Evolutionary conservation across 2,888 invertebrate genomes (phyloP), one percentile per base, ranked within the genome.

Genomic region (Parasteatoda lunata): DNA sequence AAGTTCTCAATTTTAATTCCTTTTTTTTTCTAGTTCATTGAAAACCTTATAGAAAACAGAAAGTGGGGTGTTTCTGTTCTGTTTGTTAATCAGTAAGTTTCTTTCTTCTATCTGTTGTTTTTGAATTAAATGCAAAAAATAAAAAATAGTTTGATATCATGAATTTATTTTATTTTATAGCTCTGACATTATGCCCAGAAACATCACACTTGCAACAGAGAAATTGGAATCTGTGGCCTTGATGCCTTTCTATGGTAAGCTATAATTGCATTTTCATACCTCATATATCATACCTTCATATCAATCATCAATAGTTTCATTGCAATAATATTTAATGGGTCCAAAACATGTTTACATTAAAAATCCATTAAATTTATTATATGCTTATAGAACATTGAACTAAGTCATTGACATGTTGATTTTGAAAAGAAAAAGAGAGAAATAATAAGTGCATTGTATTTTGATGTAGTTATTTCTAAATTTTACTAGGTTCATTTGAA

Each of bases 31-130:
- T 89, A 94, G 90, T 98, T 94, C 91, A 92, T 99, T 8, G 93
- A 94, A 90, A 95, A 97, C 90, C 92, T 99, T 77, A 94, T 96
- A 52, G 95, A 96, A 90, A 93, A 94, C 69, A 94, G 99, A 90
- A 95, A 96, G 91, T 99, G 99, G 99, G 99, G 99, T 11, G 96
- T 97, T 65, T 97, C 98, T 9, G 97, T 98, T 11, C 93, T 99
- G 0, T 95, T 99, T 92, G 94, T 99, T 78, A 97, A 99, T 92
- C 95, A 95, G 95, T 97, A 94, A 94, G 95, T 92, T 73, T 85
- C 48, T 75, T 68, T 47, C 11, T 69, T 6, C 30, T 48, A 9
- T 15, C 11, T 5, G n/a, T n/a, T 1, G 5, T 65, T 13, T 65
- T 30, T 11, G 7, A 15, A 65, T 65, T n/a, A 65, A 65, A 65